Evolutionary conservation across 2,888 invertebrate species (phyloP).

Genomic region (Polia nebulosa): DNA sequence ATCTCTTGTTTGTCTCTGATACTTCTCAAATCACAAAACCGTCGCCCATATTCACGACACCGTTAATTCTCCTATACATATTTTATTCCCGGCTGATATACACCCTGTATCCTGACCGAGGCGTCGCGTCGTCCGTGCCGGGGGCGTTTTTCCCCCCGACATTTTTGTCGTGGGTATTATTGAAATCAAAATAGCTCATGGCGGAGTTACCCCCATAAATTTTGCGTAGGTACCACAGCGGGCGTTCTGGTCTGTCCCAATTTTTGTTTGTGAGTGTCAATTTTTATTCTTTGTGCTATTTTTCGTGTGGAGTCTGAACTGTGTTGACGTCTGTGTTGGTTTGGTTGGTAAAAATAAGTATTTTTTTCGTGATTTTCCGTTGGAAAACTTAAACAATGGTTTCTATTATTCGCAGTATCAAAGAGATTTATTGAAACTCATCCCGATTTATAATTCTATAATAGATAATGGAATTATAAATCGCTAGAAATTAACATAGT

Average conservation of each 20-base stretch:
- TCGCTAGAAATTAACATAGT: no score
- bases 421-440: not conserved
- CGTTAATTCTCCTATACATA: constrained; percentile 65
- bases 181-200: constrained; percentile 70
- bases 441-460: no score
- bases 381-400: not conserved
- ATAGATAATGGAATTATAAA: no score
- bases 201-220: constrained; percentile 63
- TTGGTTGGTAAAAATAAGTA: not conserved
- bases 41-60: constrained; percentile 45
- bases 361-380: not conserved
- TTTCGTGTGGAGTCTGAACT: constrained; percentile 24
- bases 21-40: constrained; percentile 27
- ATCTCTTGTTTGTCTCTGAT: no score
- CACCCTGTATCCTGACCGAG: constrained; percentile 54
- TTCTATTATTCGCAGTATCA: not conserved
- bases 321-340: constrained; percentile 28
- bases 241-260: constrained; percentile 56
- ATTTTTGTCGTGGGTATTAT: constrained; percentile 71
- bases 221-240: constrained; percentile 64
- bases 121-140: constrained; percentile 53
- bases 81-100: constrained; percentile 62
- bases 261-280: constrained; percentile 61
- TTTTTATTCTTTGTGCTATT: constrained; percentile 45
- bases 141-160: constrained; percentile 57